Evolutionary conservation across 2,888 invertebrate species (phyloP).

Genomic region (Argyra leucocephala): DNA sequence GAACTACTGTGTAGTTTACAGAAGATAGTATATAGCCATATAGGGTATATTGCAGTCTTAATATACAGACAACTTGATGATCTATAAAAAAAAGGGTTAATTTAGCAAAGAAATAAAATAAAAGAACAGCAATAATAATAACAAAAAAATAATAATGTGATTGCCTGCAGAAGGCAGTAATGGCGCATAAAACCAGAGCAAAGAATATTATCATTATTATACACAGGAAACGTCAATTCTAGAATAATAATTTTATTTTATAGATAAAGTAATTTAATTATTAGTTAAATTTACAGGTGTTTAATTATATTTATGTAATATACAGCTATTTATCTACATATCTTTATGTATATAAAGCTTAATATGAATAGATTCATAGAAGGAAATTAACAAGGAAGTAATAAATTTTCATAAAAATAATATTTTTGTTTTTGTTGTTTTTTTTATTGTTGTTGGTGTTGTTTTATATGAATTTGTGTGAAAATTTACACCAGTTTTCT

Average conservation of each 20-base stretch:
- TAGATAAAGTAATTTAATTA: background rate
- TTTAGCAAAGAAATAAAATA: background rate
- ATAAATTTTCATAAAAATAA: background rate
- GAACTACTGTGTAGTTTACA: too few species aligned
- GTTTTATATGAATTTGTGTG: too few species aligned
- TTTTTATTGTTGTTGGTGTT: background rate
- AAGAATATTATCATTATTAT: too few species aligned
- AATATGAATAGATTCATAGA: background rate
- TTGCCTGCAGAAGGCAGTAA: background rate
- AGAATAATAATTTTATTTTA: background rate
- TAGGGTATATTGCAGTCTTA: too few species aligned
- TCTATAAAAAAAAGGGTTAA: background rate
- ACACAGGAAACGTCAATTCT: background rate
- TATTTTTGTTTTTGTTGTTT: background rate
- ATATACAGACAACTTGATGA: too few species aligned
- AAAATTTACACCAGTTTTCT: too few species aligned
- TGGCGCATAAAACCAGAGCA: too few species aligned
- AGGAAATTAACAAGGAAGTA: background rate
- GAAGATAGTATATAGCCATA: too few species aligned
- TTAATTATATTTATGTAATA: background rate
- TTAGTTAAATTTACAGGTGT: background rate
- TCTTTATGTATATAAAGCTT: too few species aligned
- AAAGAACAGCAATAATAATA: too few species aligned
- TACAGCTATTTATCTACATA: too few species aligned
- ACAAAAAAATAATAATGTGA: too few species aligned